Base-by-base conservation (phyloP, 2,888 invertebrate genomes). In the Dysmachus trigonus region DNA sequence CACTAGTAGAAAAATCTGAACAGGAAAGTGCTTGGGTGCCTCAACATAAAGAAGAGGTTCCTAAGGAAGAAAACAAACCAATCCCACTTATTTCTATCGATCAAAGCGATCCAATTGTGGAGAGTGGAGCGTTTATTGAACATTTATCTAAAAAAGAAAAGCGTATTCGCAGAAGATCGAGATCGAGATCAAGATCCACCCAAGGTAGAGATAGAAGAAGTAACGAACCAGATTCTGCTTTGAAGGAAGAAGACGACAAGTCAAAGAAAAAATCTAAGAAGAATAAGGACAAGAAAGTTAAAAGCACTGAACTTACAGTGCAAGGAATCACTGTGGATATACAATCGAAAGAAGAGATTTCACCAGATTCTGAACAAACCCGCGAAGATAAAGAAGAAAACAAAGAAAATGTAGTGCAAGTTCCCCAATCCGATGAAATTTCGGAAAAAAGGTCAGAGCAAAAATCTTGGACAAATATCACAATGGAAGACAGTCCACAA, bases 81-180 rank as follows among this genome's bases (percentile, higher is more conserved):
- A 62, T 18, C 7, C 62, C 62, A 3, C 22, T 22, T 62, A 62
- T 62, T 62, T 62, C 27, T 27, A 27, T 62, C 10, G 62, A 27
- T 62, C 62, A 18, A 62, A 27, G 27, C 22, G 18, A 18, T 62
- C 2, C 62, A 8, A 27, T 18, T 73, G 30, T 83, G 1, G 89
- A 89, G 51, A 87, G 84, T 35, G 93, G 93, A 89, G 93, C 93
- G 7, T 93, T 93, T 88, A 93, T 93, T 8, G 87, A 87, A 86
- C 81, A 74, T 35, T 1, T 86, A 15, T 74, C 76, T 5, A 87
- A 85, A 31, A 86, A 82, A 33, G 85, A 77, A 73, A 86, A 87
- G 41, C 86, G 35, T 2, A 22, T 27, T 77, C 84, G 81, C n/a
- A 62, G 62, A 35, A 53, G 86, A 10, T 85, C 86, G 0, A 30